Conservation (phyloP, 2,113 vertebrate species). For the Nipponia nippon region DNA sequence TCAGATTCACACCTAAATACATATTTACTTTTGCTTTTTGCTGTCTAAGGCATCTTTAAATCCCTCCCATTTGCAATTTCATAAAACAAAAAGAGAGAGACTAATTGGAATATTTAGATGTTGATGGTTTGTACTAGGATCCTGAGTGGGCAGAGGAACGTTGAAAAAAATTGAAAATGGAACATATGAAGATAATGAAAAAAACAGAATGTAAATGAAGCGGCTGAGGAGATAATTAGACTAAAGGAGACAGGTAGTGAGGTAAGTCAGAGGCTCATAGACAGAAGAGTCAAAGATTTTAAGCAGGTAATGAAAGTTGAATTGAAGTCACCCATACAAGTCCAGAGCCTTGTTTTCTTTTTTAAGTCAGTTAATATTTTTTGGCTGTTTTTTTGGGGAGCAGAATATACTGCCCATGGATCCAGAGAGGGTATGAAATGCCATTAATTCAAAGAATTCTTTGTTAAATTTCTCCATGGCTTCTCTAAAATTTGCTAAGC, state of each 20-base stretch:
- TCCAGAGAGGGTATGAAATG: not conserved
- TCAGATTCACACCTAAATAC: not conserved
- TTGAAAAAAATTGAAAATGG: not conserved
- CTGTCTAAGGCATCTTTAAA: not conserved
- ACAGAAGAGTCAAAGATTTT: not conserved
- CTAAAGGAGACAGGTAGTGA: not conserved
- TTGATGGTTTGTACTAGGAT: not conserved
- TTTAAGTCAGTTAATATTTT: not conserved
- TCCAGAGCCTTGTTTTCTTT: not conserved
- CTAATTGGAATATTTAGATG: not conserved
- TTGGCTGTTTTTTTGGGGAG: fast-evolving
- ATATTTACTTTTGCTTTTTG: not conserved
- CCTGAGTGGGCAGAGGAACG: not conserved
- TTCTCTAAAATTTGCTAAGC: not conserved
- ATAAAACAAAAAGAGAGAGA: not conserved
- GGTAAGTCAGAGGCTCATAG: not conserved
- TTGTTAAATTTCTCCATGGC: not conserved
- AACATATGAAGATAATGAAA: not conserved
- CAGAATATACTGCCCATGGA: not conserved
- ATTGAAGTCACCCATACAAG: not conserved
- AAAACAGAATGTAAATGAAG: not conserved
- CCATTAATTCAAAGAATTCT: not conserved
- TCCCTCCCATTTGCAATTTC: not conserved
- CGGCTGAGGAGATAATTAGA: not conserved
- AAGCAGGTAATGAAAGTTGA: not conserved